A percentile compares a stretch with the other conserved stretches of the same genome.
Conservation (phyloP, 2,888 invertebrate genomes). For the Ephialtes manifestator region DNA sequence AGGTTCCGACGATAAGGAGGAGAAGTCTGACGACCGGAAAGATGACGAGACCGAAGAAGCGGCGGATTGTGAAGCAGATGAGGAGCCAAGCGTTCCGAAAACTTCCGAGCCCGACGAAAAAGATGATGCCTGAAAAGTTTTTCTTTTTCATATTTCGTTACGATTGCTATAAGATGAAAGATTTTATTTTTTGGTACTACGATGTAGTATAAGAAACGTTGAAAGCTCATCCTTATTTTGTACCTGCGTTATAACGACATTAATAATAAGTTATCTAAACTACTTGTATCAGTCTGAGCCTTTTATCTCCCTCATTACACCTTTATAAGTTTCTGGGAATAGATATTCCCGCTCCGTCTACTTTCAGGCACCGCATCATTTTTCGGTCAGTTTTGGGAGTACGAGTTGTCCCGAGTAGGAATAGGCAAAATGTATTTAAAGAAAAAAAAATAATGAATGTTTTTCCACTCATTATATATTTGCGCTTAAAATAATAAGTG, state of each 20-base stretch:
- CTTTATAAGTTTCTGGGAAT: too few relatives aligned
- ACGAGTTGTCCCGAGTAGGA: too few relatives aligned
- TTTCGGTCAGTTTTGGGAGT: too few relatives aligned
- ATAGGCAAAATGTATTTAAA: too few relatives aligned
- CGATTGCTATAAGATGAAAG: conserved; percentile 1
- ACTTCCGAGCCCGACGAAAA: not conserved
- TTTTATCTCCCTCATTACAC: not conserved
- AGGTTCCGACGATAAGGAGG: not conserved
- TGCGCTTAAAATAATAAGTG: too few relatives aligned
- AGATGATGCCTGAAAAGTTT: conserved; percentile 34
- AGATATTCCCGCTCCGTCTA: too few relatives aligned
- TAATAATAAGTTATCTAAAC: conserved; percentile 26
- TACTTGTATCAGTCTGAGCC: not conserved
- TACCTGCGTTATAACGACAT: conserved; percentile 37
- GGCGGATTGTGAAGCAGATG: not conserved
- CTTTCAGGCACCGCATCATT: too few relatives aligned
- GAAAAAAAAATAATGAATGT: too few relatives aligned
- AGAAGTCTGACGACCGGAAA: conserved; percentile 29
- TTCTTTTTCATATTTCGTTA: not conserved
- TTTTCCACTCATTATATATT: too few relatives aligned
- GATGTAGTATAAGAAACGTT: conserved; percentile 32
- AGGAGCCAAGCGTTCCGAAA: not conserved
- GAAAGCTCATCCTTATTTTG: conserved; percentile 47
- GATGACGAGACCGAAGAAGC: conserved; percentile 5
- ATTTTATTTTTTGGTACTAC: conserved; percentile 46